Evolutionary conservation across 2,113 vertebrate species (phyloP), one percentile per base, ranked within the genome.

Genomic region (Polypterus senegalus): DNA sequence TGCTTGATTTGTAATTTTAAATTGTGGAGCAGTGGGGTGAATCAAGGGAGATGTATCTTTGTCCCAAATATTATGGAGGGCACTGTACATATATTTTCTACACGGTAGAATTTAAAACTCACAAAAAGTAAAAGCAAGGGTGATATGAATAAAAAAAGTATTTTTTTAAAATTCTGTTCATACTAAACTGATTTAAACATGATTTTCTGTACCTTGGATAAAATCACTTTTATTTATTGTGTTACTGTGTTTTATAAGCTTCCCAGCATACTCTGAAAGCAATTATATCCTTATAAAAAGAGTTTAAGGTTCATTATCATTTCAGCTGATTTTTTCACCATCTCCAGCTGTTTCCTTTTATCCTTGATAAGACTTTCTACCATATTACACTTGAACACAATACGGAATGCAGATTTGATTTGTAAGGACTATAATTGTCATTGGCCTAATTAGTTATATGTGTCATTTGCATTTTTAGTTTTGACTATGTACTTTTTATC

Each of bases 221-320:
- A 27, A 27, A 27, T 27, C 27, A 27, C 27, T 27, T 27, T 27
- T 27, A 27, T 27, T 27, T 27, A 27, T 27, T 27, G 27, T 27
- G 27, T 27, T 27, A 27, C 27, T 27, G 27, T 27, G 27, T 27
- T 27, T 27, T 27, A 27, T 27, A 27, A 27, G 77, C 75, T 85
- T 76, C 72, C 76, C 63, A 79, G 76, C 69, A 70, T 79, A 71
- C 72, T 56, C 47, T 66, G 81, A 77, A 64, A 79, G 78, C 76
- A 78, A 77, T 71, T 72, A 74, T 59, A 69, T 64, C 62, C 27
- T 27, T 27, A 66, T 65, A 65, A 53, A 67, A 74, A 62, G 57
- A 65, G 68, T 78, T 81, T 82, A 74, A 85, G 81, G 81, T 85
- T 81, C 74, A 84, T 87, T 81, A 79, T 79, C 66, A 72, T 74